Evolutionary conservation across 2,888 invertebrate species (phyloP).

Genomic region (Deroplatys truncata): DNA sequence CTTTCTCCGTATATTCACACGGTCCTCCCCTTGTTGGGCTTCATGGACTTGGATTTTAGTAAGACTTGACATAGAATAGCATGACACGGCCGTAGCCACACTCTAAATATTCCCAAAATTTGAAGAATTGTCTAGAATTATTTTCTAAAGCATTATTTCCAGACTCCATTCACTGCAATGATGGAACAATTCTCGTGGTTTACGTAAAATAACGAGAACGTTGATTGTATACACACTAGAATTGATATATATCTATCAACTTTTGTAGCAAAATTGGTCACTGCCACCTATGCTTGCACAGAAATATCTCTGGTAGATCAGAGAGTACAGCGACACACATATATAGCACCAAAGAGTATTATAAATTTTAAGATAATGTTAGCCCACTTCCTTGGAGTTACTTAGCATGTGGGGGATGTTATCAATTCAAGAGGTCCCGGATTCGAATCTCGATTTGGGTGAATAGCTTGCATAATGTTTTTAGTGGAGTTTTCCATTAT

Average conservation of each 20-base stretch:
- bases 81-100: conserved; percentile 50
- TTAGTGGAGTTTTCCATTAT: no score
- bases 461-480: no score
- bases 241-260: not conserved
- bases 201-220: conserved; percentile 20
- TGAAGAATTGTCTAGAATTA: conserved; percentile 16
- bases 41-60: conserved; percentile 42
- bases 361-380: no score
- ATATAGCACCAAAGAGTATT: no score
- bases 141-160: not conserved
- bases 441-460: no score
- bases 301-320: no score
- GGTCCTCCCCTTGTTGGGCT: conserved; percentile 27
- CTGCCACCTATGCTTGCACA: not conserved
- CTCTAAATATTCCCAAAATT: conserved; percentile 21
- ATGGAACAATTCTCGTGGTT: conserved; percentile 12
- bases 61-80: conserved; percentile 68
- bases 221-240: not conserved
- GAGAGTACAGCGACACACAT: no score
- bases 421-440: no score
- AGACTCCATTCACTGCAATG: conserved; percentile 19
- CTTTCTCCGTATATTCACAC: conserved; percentile 27
- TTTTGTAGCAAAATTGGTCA: not conserved
- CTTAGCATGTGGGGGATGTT: no score
- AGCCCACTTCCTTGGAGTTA: no score